Evolutionary conservation across 2,113 vertebrate species (phyloP).

Genomic region (Callaeas wilsoni): DNA sequence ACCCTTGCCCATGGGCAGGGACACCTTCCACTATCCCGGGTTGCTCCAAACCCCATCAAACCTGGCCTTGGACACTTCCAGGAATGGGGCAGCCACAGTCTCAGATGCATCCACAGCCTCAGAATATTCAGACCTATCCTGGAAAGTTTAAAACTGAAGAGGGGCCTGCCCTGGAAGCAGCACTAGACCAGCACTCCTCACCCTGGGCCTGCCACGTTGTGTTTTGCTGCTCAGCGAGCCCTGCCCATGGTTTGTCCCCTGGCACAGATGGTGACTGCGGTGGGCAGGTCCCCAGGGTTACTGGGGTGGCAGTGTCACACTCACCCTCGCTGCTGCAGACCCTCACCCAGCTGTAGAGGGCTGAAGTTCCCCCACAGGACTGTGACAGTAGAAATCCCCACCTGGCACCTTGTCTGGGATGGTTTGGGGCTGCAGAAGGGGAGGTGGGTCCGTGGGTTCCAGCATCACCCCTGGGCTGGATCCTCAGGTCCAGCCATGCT

Average conservation of each 20-base stretch:
- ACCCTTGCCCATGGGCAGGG: not conserved
- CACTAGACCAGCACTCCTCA: not conserved
- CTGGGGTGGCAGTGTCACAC: not conserved
- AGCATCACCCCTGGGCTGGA: not conserved
- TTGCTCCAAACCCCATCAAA: fast-evolving
- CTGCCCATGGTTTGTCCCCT: not conserved
- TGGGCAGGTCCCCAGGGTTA: not conserved
- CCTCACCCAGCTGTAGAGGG: fast-evolving
- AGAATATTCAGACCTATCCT: not conserved
- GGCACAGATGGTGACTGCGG: fast-evolving
- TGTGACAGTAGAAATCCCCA: not conserved
- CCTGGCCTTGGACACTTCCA: not conserved
- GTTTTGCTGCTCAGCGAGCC: not conserved
- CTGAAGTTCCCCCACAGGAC: not conserved
- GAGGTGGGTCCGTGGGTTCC: not conserved
- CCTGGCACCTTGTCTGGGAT: not conserved
- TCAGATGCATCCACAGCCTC: not conserved
- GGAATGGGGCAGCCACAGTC: not conserved
- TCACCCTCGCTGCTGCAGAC: not conserved
- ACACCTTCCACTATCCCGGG: fast-evolving
- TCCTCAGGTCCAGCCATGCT: not conserved
- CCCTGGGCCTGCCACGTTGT: fast-evolving
- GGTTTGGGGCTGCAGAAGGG: not conserved
- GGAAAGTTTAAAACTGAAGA: not conserved
- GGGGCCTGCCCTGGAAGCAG: fast-evolving